A percentile compares a stretch with the other conserved stretches of the same genome.
Conservation (phyloP, 2,888 invertebrate species). For the Tineola bisselliella region DNA sequence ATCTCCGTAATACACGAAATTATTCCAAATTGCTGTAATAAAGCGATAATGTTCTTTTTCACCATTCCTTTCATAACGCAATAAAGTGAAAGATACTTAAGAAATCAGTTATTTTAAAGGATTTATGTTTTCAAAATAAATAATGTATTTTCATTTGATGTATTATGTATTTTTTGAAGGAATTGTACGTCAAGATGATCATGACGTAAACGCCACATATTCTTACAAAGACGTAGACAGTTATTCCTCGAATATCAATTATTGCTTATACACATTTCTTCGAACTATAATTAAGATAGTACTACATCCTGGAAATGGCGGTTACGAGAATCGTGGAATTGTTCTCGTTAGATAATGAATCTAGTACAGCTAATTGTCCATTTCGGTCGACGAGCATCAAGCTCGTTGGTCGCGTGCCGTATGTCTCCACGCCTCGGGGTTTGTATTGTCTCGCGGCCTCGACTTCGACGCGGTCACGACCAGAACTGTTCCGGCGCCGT, state of each 20-base stretch:
- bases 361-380: neutral
- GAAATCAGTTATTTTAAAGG: too few species aligned
- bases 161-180: too few species aligned
- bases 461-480: conserved; percentile 9
- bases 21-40: neutral
- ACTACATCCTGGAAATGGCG: neutral
- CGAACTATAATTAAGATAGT: too few species aligned
- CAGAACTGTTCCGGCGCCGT: neutral
- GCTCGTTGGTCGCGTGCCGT: conserved; percentile 12
- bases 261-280: too few species aligned
- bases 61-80: neutral
- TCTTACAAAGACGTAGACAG: too few species aligned
- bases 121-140: too few species aligned
- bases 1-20: neutral
- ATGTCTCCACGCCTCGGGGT: conserved; percentile 6
- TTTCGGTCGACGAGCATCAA: conserved; percentile 9
- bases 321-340: neutral
- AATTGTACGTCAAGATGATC: too few species aligned
- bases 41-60: neutral
- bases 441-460: conserved; percentile 6
- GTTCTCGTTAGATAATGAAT: neutral
- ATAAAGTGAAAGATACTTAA: neutral
- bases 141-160: too few species aligned
- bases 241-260: too few species aligned
- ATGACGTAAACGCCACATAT: too few species aligned